Evolutionary conservation across 2,888 invertebrate species (phyloP).

Genomic region (Bembecia ichneumoniformis): DNA sequence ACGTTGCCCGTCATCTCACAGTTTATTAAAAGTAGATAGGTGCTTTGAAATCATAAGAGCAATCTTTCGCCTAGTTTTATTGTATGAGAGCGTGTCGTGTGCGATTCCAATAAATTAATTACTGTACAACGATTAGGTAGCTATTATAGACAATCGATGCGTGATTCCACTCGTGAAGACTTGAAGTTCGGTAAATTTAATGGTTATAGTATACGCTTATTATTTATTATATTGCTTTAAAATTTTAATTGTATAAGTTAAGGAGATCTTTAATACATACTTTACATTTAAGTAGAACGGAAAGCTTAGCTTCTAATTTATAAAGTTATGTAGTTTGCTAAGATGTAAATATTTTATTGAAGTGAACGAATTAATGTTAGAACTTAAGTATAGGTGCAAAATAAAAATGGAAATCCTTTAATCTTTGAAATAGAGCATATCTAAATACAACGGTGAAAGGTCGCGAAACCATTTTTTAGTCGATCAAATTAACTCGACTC

Average conservation of each 20-base stretch:
- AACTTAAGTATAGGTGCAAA: too few relatives aligned
- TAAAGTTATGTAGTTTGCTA: slow-evolving; percentile 3
- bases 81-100: slow-evolving; percentile 31
- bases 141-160: slow-evolving; percentile 27
- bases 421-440: too few relatives aligned
- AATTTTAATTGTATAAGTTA: slow-evolving; percentile 4
- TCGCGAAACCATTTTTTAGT: too few relatives aligned
- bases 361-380: slow-evolving; percentile 1
- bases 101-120: slow-evolving; percentile 30
- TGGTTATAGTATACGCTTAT: slow-evolving; percentile 31
- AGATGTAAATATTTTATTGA: slow-evolving; percentile 15
- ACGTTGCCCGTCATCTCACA: slow-evolving; percentile 32
- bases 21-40: slow-evolving; percentile 37
- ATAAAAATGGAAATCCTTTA: too few relatives aligned
- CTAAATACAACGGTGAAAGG: too few relatives aligned
- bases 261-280: background rate
- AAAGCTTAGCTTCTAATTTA: slow-evolving; percentile 12
- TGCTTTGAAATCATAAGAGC: slow-evolving; percentile 42
- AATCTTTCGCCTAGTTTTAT: slow-evolving; percentile 29
- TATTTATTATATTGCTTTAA: slow-evolving; percentile 23
- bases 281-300: slow-evolving; percentile 4
- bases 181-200: slow-evolving; percentile 25
- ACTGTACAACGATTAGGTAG: slow-evolving; percentile 45
- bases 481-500: too few relatives aligned
- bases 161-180: slow-evolving; percentile 37